Conservation (phyloP, 1,140 invertebrate genomes). For the Pseudomyrmex flavicornis region DNA sequence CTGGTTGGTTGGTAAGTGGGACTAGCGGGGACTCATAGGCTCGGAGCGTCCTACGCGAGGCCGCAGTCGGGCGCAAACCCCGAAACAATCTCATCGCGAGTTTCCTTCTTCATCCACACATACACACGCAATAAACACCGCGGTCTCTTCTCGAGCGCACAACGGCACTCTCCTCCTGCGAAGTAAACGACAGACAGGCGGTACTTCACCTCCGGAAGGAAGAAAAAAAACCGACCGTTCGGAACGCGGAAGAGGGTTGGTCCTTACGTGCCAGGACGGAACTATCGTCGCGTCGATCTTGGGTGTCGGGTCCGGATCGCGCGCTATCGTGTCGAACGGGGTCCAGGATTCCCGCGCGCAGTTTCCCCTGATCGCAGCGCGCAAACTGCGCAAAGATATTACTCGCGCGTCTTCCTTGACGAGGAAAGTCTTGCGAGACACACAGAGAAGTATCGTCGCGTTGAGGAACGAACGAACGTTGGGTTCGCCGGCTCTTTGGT, state of each 20-base stretch:
- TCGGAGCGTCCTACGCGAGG: slow-evolving; percentile 84
- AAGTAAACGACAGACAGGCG: background rate
- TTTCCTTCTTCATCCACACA: background rate
- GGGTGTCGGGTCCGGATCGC: background rate
- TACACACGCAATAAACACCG: background rate
- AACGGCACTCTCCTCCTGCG: background rate
- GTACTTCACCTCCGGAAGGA: slow-evolving; percentile 1
- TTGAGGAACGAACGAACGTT: slow-evolving; percentile 2
- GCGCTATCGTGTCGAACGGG: background rate
- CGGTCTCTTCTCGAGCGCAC: background rate
- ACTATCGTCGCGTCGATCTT: slow-evolving; percentile 13
- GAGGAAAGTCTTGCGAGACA: background rate
- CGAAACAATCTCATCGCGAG: slow-evolving; percentile 73
- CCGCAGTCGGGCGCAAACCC: slow-evolving; percentile 84
- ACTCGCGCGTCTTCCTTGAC: background rate
- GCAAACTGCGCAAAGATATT: background rate
- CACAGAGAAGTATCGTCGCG: background rate
- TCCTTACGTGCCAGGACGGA: background rate
- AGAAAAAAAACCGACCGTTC: background rate
- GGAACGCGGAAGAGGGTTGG: slow-evolving; percentile 40
- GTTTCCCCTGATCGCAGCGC: background rate
- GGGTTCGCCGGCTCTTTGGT: background rate
- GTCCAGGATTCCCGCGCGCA: too few relatives aligned
- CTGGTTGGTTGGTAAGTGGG: slow-evolving; percentile 86
- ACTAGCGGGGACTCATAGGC: slow-evolving; percentile 86